Base-by-base conservation (phyloP, 2,797 vertebrate genomes). In the Okamejei kenojei region DNA sequence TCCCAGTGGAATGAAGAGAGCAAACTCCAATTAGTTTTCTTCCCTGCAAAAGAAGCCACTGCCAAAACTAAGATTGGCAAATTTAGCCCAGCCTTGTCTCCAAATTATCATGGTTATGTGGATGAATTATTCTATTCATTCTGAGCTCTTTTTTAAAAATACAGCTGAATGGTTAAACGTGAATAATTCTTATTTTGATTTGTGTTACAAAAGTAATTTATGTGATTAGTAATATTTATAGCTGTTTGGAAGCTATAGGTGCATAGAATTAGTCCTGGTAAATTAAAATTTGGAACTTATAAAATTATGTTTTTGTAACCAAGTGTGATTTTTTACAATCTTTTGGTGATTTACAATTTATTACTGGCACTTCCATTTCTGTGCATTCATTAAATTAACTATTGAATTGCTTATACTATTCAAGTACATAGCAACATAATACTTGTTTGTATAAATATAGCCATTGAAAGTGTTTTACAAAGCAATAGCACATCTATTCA, bases 401-500 rank as follows among this genome's bases (percentile, higher is more conserved):
- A 35, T 63, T n/a, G n/a, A 65, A n/a, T 5, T 65, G n/a, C 35
- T 86, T 8, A 7, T 68, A 35, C 23, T 38, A 45, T 90, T 68
- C 35, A 71, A 90, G n/a, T 90, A 63, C 32, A 71, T 23, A 38
- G 86, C 32, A 90, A 21, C 8, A 23, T 19, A 68, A 26, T 74
- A 91, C 10, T 7, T 73, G 9, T 45, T 74, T 76, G 32, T 21
- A 71, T 90, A 90, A 65, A 65, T 68, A 17, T 32, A 90, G 61
- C 29, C 15, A 65, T 68, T 15, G 68, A 15, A 68, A n/a, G n/a
- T 65, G 26, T 88, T 88, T 88, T 68, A 68, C 86, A 90, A 68
- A 80, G 21, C 38, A 80, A 38, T 26, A 68, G 84, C 2, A 71
- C 93, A 94, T 93, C 94, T 82, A 94, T 94, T 94, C 94, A 94